These are phyloP conservation scores for Chironomus striatipennis DNA, from an alignment of 1,140 invertebrate genomes.

Conservation along the genomic window DNA sequence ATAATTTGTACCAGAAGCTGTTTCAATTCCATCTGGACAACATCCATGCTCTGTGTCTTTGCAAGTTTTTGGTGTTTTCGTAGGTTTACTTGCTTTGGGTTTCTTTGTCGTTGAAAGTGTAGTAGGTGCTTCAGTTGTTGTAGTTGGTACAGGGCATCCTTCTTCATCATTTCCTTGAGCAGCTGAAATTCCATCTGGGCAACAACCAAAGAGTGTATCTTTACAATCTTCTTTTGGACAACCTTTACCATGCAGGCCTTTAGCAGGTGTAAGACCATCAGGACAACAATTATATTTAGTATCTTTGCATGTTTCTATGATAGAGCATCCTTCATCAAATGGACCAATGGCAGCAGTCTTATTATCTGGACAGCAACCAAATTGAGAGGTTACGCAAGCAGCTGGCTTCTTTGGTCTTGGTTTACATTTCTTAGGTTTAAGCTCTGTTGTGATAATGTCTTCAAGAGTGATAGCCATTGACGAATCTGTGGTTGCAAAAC, in stretches of 20 bases:
- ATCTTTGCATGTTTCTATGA: constrained; percentile 65
- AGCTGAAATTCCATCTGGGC: constrained; percentile 66
- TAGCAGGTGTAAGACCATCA: constrained; percentile 76
- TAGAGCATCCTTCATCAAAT: constrained; percentile 71
- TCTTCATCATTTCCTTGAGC: constrained; percentile 75
- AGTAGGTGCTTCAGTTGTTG: constrained; percentile 39
- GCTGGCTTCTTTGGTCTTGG: constrained; percentile 45
- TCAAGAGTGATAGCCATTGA: constrained; percentile 40
- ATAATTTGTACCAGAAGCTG: constrained; percentile 55
- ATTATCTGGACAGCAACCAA: constrained; percentile 85
- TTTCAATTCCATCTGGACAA: constrained; percentile 63
- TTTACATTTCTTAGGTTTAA: constrained; percentile 52
- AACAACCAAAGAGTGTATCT: constrained; percentile 76
- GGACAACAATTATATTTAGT: constrained; percentile 81
- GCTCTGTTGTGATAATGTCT: constrained; percentile 31
- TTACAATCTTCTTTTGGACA: constrained; percentile 68
- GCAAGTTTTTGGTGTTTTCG: constrained; percentile 12
- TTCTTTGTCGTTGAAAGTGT: constrained; percentile 27
- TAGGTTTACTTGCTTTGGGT: background rate
- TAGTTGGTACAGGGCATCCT: constrained; percentile 64
- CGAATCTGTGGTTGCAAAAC: constrained; percentile 29
- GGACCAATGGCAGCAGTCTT: constrained; percentile 73
- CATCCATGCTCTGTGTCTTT: constrained; percentile 55
- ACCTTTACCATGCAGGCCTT: constrained; percentile 59
- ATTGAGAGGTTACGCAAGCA: constrained; percentile 59